Percentiles rank a stretch among this genome's conserved stretches.
phyloP scores from a whole-genome alignment of 2,797 vertebrate species.

The Loris lydekkerianus region DNA sequence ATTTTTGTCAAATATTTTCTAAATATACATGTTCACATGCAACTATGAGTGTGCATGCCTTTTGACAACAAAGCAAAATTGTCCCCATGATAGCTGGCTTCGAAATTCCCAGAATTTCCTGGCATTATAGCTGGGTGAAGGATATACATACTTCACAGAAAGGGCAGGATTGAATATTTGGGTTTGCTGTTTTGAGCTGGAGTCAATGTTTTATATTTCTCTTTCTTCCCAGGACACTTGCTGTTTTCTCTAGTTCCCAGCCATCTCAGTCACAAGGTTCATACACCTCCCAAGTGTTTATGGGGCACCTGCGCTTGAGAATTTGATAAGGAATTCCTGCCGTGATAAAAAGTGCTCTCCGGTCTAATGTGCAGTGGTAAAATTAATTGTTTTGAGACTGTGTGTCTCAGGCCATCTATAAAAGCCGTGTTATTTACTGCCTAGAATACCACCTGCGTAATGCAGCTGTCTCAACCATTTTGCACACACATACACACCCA shows the following conservation, averaged over 20 bases:
- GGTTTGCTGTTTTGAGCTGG: neutral
- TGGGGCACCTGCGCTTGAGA: conserved; percentile 76
- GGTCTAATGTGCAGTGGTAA: conserved; percentile 85
- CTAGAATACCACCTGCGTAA: conserved; percentile 83
- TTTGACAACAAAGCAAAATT: neutral
- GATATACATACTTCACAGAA: neutral
- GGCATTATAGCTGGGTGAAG: neutral
- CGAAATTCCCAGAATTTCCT: neutral
- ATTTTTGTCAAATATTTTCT: neutral
- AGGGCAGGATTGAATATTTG: neutral
- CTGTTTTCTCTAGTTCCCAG: conserved; percentile 12
- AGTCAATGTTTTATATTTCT: conserved; percentile 15
- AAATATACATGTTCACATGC: neutral
- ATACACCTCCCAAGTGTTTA: conserved; percentile 70
- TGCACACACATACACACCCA: conserved; percentile 46
- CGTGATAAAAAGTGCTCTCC: conserved; percentile 85
- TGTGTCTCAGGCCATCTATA: conserved; percentile 84
- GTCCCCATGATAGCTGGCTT: neutral
- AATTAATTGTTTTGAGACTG: conserved; percentile 87
- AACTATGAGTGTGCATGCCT: neutral
- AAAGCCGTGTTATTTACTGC: conserved; percentile 84
- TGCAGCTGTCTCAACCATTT: conserved; percentile 85
- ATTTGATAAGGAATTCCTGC: conserved; percentile 87
- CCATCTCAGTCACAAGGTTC: neutral
- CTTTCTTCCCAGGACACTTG: conserved; percentile 36